phyloP scores from a whole-genome alignment of 1,140 invertebrate genomes.

The Brachionus rubens region DNA sequence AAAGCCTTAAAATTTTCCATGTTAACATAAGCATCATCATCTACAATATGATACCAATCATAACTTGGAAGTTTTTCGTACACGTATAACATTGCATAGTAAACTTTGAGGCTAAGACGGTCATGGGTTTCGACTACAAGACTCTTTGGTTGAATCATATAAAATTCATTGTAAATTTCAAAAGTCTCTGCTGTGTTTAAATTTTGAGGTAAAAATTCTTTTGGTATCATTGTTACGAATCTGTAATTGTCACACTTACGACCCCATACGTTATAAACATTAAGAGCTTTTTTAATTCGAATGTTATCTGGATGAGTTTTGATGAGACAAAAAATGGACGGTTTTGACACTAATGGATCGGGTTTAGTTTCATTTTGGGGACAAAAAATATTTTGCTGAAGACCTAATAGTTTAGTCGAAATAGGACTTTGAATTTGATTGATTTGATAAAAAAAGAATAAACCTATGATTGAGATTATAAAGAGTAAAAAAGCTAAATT shows the following conservation, averaged over 20 bases:
- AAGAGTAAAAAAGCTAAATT: too few species aligned
- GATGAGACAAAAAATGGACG: constrained; percentile 8
- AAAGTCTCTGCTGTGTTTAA: neutral
- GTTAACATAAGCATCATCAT: constrained; percentile 81
- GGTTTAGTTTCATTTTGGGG: too few species aligned
- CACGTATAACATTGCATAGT: constrained; percentile 52
- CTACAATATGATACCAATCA: constrained; percentile 90
- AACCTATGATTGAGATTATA: too few species aligned
- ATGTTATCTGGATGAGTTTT: constrained; percentile 20
- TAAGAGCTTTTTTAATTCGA: neutral
- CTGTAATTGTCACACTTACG: constrained; percentile 1
- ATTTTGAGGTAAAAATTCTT: neutral
- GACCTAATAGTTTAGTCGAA: too few species aligned
- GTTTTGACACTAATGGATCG: too few species aligned
- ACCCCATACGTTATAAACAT: neutral
- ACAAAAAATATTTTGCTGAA: too few species aligned
- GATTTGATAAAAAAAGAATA: too few species aligned
- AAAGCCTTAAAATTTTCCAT: constrained; percentile 61
- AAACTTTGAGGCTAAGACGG: neutral
- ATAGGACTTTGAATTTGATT: too few species aligned
- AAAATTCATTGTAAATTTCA: constrained; percentile 12
- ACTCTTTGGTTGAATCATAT: constrained; percentile 22
- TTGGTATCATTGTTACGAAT: neutral
- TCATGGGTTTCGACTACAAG: neutral
- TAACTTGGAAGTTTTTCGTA: constrained; percentile 60